A percentile compares a stretch with the other conserved stretches of the same genome.
phyloP scores from a whole-genome alignment of 2,797 vertebrate genomes.

The Danio albolineatus region DNA sequence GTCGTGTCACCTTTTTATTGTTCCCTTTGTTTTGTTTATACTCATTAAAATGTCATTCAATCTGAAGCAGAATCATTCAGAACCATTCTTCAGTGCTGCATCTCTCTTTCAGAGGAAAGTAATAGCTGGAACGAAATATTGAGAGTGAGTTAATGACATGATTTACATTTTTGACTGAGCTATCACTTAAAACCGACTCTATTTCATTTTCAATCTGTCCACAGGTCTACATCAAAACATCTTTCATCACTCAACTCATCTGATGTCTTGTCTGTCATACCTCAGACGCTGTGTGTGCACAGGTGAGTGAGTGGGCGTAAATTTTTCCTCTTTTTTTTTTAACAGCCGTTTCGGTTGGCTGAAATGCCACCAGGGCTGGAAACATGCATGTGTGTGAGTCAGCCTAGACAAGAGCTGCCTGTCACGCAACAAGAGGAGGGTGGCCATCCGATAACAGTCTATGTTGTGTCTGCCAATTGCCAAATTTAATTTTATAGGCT shows the following conservation, averaged over 20 bases:
- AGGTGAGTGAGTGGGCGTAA: slow-evolving; percentile 70
- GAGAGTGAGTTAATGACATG: neutral
- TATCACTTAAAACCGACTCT: neutral
- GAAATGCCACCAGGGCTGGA: slow-evolving; percentile 67
- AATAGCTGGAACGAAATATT: neutral
- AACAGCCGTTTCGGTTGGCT: slow-evolving; percentile 61
- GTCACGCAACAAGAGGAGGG: slow-evolving; percentile 67
- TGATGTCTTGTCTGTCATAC: slow-evolving; percentile 57
- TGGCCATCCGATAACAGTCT: slow-evolving; percentile 53
- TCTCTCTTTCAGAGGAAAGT: neutral
- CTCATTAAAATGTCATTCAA: neutral
- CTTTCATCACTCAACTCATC: slow-evolving; percentile 53
- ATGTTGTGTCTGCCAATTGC: slow-evolving; percentile 63
- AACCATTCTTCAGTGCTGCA: neutral
- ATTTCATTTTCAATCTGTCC: neutral
- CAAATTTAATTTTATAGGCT: slow-evolving; percentile 40
- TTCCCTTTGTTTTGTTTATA: neutral
- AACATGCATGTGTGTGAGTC: slow-evolving; percentile 65
- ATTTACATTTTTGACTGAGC: neutral
- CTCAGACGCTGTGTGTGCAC: slow-evolving; percentile 62
- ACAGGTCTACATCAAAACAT: slow-evolving; percentile 4
- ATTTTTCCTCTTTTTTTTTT: slow-evolving; percentile 57
- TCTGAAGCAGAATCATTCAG: neutral
- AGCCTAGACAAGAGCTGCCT: slow-evolving; percentile 48
- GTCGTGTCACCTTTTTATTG: neutral